A percentile compares a stretch with the other conserved stretches of the same genome.
These are phyloP conservation scores for Apis dorsata DNA, from an alignment of 1,140 invertebrate genomes.

Conservation along the genomic window DNA sequence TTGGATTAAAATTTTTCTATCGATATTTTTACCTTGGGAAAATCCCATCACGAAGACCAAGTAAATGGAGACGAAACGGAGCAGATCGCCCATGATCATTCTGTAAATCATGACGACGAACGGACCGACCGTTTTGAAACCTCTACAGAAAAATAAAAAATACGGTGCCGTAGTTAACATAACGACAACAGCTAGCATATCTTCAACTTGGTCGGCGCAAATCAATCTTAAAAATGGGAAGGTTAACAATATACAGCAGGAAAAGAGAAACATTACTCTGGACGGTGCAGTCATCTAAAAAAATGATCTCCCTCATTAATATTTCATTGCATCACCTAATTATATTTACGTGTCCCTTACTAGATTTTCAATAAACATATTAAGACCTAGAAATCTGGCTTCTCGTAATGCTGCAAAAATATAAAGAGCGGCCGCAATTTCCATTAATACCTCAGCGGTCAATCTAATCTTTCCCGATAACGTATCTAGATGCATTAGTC, in stretches of 20 bases:
- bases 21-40: slow-evolving; percentile 88
- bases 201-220: slow-evolving; percentile 93
- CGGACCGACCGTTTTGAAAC: slow-evolving; percentile 98
- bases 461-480: slow-evolving; percentile 84
- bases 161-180: slow-evolving; percentile 98
- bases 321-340: too few species aligned
- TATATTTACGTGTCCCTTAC: slow-evolving; percentile 78
- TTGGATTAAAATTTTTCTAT: too few species aligned
- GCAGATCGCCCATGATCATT: slow-evolving; percentile 97
- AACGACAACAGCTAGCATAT: slow-evolving; percentile 94
- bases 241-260: slow-evolving; percentile 91
- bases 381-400: slow-evolving; percentile 89
- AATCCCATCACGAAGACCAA: slow-evolving; percentile 98
- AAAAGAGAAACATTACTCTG: slow-evolving; percentile 95
- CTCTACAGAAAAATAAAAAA: slow-evolving; percentile 99
- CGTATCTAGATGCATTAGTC: slow-evolving; percentile 83
- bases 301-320: slow-evolving; percentile 24
- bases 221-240: slow-evolving; percentile 91
- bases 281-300: slow-evolving; percentile 91
- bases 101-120: slow-evolving; percentile 99
- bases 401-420: slow-evolving; percentile 90
- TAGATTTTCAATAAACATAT: slow-evolving; percentile 95
- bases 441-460: slow-evolving; percentile 85
- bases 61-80: slow-evolving; percentile 97
- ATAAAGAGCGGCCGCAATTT: slow-evolving; percentile 89